Evolutionary conservation across 2,888 invertebrate genomes (phyloP).

Genomic region (Galerucella nymphaeae): DNA sequence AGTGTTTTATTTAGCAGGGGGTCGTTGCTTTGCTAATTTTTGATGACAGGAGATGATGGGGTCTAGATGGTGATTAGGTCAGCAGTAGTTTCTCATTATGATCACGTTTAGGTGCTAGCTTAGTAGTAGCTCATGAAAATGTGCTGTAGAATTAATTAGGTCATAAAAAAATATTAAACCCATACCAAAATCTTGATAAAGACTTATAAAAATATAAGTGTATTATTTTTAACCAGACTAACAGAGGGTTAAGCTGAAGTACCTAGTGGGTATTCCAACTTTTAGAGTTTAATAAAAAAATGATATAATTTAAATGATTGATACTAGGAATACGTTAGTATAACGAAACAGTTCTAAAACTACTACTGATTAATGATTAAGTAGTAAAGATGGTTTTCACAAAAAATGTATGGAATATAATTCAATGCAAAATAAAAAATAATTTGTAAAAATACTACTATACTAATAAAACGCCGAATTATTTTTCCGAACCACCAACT

Average conservation of each 20-base stretch:
- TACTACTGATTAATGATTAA: slow-evolving; percentile 1
- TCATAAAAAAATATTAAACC: no score
- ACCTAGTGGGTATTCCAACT: neutral
- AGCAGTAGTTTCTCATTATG: no score
- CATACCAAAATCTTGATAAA: no score
- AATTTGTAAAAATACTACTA: neutral
- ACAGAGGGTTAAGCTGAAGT: slow-evolving; percentile 2
- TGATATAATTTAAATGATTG: neutral
- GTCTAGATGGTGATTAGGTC: no score
- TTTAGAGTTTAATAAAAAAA: neutral
- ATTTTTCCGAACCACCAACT: neutral
- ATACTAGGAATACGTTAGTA: slow-evolving; percentile 2
- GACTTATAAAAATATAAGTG: neutral
- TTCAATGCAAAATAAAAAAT: neutral
- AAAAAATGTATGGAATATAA: neutral
- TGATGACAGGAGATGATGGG: no score
- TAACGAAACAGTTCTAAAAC: neutral
- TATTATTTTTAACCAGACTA: neutral
- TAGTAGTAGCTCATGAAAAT: no score
- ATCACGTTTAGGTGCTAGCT: no score
- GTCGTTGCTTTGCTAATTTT: no score
- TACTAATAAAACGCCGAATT: neutral
- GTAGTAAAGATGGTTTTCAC: neutral
- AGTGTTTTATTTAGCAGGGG: no score
- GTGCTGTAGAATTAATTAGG: no score